These are phyloP conservation scores for Autographa gamma DNA, from an alignment of 2,888 invertebrate species.

Conservation along the genomic window DNA sequence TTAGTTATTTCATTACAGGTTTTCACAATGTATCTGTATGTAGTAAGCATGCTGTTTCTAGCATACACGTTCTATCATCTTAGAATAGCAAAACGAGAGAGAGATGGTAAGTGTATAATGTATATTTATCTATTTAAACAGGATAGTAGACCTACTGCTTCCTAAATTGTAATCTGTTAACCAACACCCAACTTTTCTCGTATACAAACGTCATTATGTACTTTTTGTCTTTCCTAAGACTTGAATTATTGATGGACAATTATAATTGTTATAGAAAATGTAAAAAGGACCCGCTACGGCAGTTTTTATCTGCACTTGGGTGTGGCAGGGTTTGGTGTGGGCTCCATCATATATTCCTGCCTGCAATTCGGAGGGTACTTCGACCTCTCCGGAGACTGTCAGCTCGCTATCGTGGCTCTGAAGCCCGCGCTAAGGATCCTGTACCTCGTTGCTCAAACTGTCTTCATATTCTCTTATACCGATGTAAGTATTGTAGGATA, in stretches of 20 bases:
- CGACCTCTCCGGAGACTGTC: conserved; percentile 90
- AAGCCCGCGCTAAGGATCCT: conserved; percentile 90
- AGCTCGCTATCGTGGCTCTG: conserved; percentile 89
- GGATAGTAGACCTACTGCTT: too few relatives aligned
- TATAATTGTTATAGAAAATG: conserved; percentile 66
- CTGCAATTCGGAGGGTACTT: conserved; percentile 92
- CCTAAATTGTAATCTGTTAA: too few relatives aligned
- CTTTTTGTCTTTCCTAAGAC: too few relatives aligned
- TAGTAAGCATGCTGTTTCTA: conserved; percentile 92
- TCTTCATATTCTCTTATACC: conserved; percentile 92
- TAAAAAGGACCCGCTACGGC: conserved; percentile 84
- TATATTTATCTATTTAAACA: too few relatives aligned
- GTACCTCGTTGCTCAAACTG: conserved; percentile 91
- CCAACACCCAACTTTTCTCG: too few relatives aligned
- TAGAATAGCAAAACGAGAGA: conserved; percentile 77
- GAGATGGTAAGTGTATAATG: conserved; percentile 71
- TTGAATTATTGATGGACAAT: too few relatives aligned
- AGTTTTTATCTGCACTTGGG: conserved; percentile 91
- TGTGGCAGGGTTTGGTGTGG: conserved; percentile 91
- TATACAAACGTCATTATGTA: too few relatives aligned
- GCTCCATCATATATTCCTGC: conserved; percentile 92
- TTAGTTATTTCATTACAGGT: conserved; percentile 80
- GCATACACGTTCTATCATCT: conserved; percentile 91
- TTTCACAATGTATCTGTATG: conserved; percentile 93
- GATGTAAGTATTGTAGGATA: conserved; percentile 84